phyloP scores from a whole-genome alignment of 1,140 invertebrate genomes.

The Drosophila pallidifrons region DNA sequence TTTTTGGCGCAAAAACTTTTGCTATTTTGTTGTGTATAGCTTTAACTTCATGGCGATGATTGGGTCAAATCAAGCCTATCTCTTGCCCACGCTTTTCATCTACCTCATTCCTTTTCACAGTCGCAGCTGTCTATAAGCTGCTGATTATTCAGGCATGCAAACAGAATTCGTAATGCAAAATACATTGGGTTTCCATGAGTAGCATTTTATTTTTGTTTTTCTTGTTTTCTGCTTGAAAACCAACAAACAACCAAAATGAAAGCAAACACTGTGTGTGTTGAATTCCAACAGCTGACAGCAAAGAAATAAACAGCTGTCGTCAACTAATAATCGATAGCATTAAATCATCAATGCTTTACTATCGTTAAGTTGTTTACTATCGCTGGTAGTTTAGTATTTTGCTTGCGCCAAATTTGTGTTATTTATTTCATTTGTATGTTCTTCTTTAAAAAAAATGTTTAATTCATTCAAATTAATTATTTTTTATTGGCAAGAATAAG shows the following conservation, averaged over 20 bases:
- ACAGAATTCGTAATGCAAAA: constrained; percentile 39
- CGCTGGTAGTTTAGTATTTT: too few species aligned
- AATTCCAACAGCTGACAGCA: not conserved
- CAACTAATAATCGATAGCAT: constrained; percentile 5
- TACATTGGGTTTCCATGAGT: constrained; percentile 10
- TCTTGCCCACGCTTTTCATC: not conserved
- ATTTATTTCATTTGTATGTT: too few species aligned
- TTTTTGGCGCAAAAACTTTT: constrained; percentile 10
- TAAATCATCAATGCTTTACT: not conserved
- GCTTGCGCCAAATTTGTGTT: too few species aligned
- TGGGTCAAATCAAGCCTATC: constrained; percentile 30
- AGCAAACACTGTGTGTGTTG: too few species aligned
- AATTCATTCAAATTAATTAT: too few species aligned
- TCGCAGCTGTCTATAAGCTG: constrained; percentile 31
- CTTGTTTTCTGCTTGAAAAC: not conserved
- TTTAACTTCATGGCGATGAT: constrained; percentile 46
- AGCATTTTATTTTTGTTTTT: not conserved
- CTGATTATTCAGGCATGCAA: constrained; percentile 39
- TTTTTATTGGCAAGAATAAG: too few species aligned
- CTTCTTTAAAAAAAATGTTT: too few species aligned
- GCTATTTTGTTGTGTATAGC: not conserved
- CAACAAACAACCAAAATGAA: not conserved
- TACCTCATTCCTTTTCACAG: not conserved
- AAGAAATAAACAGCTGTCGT: not conserved
- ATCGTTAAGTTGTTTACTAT: not conserved